Percentiles rank a stretch among this genome's conserved stretches.
Conservation (phyloP, 2,113 vertebrate species). For the Corythaixoides concolor region DNA sequence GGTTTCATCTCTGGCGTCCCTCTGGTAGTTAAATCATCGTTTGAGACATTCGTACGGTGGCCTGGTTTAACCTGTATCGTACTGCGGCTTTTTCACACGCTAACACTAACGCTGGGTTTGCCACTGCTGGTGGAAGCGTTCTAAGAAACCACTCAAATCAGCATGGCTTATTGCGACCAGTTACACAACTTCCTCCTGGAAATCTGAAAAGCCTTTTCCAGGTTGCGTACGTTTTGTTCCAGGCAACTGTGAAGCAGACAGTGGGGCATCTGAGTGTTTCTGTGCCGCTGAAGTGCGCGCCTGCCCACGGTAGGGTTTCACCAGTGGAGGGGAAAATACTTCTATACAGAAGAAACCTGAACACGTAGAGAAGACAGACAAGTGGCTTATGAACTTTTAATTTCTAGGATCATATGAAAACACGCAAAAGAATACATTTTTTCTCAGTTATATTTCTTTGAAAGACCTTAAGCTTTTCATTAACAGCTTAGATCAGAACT, state of each 20-base stretch:
- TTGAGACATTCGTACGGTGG: neutral
- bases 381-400: neutral
- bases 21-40: neutral
- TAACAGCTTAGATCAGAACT: neutral
- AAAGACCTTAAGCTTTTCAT: neutral
- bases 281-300: fast-evolving
- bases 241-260: neutral
- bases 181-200: neutral
- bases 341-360: neutral
- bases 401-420: neutral
- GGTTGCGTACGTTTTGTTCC: fast-evolving
- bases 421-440: neutral
- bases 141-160: neutral
- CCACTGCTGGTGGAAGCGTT: neutral
- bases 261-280: fast-evolving
- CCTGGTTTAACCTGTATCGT: neutral
- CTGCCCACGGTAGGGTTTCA: neutral
- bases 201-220: neutral
- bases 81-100: neutral
- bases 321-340: neutral
- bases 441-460: neutral
- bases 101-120: fast-evolving
- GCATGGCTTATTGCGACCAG: neutral
- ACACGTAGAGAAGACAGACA: too few species aligned
- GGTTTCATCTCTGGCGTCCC: neutral